Conservation (phyloP, 2,888 invertebrate genomes). For the Rotaria sp. region DNA sequence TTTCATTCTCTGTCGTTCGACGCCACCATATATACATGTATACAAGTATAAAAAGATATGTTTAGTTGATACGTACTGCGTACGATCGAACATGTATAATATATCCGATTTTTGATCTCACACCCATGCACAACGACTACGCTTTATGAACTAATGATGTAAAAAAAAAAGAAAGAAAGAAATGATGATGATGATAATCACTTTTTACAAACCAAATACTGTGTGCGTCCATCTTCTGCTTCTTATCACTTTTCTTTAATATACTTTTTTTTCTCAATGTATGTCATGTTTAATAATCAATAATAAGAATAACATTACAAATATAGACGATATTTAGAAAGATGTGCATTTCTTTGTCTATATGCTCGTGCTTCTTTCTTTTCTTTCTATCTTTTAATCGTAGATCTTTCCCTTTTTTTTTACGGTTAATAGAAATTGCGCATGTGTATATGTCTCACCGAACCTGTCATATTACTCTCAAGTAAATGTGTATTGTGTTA, state of each 20-base stretch:
- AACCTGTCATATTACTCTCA: background rate
- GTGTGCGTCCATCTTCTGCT: background rate
- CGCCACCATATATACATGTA: background rate
- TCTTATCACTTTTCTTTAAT: background rate
- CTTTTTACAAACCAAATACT: background rate
- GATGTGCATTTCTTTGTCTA: background rate
- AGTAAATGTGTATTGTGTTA: background rate
- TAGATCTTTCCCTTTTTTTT: background rate
- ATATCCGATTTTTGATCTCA: constrained; percentile 15
- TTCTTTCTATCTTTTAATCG: background rate
- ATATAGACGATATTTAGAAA: background rate
- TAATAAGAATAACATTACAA: background rate
- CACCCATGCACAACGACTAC: background rate
- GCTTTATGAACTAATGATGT: background rate
- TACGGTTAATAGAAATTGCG: background rate
- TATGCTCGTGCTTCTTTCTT: background rate
- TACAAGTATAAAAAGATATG: background rate
- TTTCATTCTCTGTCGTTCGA: background rate
- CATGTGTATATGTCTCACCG: background rate
- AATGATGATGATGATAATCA: background rate
- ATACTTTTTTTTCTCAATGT: background rate
- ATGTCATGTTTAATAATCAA: constrained; percentile 11
- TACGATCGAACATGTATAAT: background rate
- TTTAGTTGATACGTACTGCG: background rate
- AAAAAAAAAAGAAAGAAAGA: background rate